Evolutionary conservation across 2,113 vertebrate species (phyloP), one percentile per base, ranked within the genome.

Genomic region (Perca flavescens): DNA sequence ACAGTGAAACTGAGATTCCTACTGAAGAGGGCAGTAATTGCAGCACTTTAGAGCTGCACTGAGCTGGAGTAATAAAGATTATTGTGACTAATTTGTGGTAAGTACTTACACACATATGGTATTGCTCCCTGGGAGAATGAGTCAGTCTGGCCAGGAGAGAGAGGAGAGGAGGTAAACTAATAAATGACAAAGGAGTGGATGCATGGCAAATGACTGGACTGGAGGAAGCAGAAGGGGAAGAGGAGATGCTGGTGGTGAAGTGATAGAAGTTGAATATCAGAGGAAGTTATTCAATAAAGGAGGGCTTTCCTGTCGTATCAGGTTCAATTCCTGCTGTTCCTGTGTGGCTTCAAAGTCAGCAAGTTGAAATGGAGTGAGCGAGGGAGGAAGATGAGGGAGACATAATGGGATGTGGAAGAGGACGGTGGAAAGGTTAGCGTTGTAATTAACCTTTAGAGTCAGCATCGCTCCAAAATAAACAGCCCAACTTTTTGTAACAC

Each of bases 401-500:
- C 40, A 64, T 34, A 40, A 22, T 15, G 22, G 10, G 80, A 67
- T 53, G 34, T 13, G 31, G 56, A 56, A 66, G 50, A 52, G 68
- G 22, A 58, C 46, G 65, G 52, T 31, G 21, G 58, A 85, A 82
- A 86, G 80, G 82, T 85, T 80, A 70, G 22, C 60, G 58, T 75
- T 73, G 74, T 82, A 88, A 89, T 91, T 86, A 89, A 89, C 85
- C 84, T 77, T 77, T 60, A 63, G 53, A 83, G 82, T 69, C 69
- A 75, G 28, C 84, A 61, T 58, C 25, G 13, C 80, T 77, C 60
- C 43, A 63, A 17, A 75, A 78, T 84, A 83, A 85, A 84, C 74
- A 83, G 56, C 53, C 57, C 28, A 56, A 22, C 47, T 47, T 56
- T 82, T 22, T 57, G 28, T 83, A 31, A 53, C 67, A 68, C 7